Evolutionary conservation across 1,140 invertebrate species (phyloP), one percentile per base, ranked within the genome.

Genomic region (Schlechtendalia chinensis): DNA sequence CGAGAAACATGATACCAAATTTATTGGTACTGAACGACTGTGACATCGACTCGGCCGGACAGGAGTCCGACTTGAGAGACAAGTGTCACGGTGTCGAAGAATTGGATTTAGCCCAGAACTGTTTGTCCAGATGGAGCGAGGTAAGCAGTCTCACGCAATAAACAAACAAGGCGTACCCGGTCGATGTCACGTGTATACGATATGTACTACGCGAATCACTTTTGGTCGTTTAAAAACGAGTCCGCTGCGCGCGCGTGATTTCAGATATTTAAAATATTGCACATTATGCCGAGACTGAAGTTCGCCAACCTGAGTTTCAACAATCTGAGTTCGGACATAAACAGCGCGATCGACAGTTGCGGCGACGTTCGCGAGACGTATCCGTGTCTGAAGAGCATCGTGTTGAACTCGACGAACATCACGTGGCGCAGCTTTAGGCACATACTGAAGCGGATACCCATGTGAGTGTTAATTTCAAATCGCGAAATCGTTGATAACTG

Each of bases 261-360:
- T 65, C 85, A 93, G 91, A 91, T 97, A 10, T 92, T 96, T 84
- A 91, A 90, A 71, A 95, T 96, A 82, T 85, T 96, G 69, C 89
- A 92, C 84, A 90, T 93, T 84, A 95, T 96, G 89, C 94, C 94
- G 6, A 90, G 91, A 82, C 90, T 97, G 58, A 91, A 93, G 84
- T 96, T 96, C 86, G 89, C 96, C 11, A 97, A 97, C 86, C 86
- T 97, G 81, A 96, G 94, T 85, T 95, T 95, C 86, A 97, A 97
- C 85, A 89, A 90, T 72, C 86, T 97, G 16, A 89, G 89, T 16
- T 90, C 90, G 45, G 83, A 83, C 32, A 82, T 86, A 24, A 81
- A 61, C 10, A 58, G 81, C 5, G 56, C 39, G 6, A 59, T 59
- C 14, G 29, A 81, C 69, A 32, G n/a, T 32, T 79, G 58, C 27